These are phyloP conservation scores for Camptogramma bilineatum DNA, from an alignment of 2,888 invertebrate species.

Conservation along the genomic window DNA sequence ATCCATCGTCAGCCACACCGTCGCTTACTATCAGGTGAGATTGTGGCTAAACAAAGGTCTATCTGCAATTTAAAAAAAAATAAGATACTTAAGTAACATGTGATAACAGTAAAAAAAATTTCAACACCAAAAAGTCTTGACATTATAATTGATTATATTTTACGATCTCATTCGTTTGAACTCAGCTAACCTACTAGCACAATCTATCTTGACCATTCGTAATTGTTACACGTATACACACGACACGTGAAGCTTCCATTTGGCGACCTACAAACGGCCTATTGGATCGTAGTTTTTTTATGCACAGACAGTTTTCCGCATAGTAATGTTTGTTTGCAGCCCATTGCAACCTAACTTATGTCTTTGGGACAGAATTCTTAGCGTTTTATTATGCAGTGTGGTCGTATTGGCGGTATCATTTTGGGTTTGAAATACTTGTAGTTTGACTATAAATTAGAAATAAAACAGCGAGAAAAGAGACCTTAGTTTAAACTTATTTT, in stretches of 20 bases:
- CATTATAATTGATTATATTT: too few relatives aligned
- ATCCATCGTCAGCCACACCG: too few relatives aligned
- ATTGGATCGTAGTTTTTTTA: constrained; percentile 56
- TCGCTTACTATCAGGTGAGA: too few relatives aligned
- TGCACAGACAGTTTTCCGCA: constrained; percentile 48
- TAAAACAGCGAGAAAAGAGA: background rate
- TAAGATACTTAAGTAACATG: too few relatives aligned
- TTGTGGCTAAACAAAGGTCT: too few relatives aligned
- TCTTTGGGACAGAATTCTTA: constrained; percentile 27
- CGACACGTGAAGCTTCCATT: constrained; percentile 37
- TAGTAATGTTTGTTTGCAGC: constrained; percentile 45
- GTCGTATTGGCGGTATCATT: constrained; percentile 10
- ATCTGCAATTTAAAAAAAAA: too few relatives aligned
- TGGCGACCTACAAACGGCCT: constrained; percentile 56
- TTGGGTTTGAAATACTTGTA: constrained; percentile 1
- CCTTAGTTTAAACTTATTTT: background rate
- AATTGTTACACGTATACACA: background rate
- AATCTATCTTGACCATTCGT: constrained; percentile 4
- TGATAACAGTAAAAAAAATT: too few relatives aligned
- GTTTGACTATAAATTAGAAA: constrained; percentile 19
- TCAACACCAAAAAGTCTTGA: too few relatives aligned
- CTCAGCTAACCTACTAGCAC: background rate
- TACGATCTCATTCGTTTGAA: background rate
- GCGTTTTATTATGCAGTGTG: constrained; percentile 24
- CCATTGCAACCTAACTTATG: constrained; percentile 30